Conservation (phyloP, 2,888 invertebrate species). For the Yponomeuta malinellus region DNA sequence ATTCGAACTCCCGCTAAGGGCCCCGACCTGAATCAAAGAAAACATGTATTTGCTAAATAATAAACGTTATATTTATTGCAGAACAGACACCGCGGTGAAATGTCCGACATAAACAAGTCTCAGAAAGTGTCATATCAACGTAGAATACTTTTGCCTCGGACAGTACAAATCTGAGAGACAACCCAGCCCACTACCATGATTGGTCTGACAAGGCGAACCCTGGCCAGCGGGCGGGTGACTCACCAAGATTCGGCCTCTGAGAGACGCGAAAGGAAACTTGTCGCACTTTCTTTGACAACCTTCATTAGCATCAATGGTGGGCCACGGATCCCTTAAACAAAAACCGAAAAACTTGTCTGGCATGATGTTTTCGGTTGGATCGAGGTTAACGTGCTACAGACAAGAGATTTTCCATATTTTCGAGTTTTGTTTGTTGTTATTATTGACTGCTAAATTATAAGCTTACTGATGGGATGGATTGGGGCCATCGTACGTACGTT, state of each 20-base stretch:
- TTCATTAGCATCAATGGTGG: constrained; percentile 16
- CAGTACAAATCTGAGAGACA: background rate
- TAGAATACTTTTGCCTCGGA: background rate
- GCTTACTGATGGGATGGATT: too few species aligned
- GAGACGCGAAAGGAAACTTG: constrained; percentile 32
- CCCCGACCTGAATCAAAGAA: too few species aligned
- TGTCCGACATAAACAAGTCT: too few species aligned
- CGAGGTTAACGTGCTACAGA: constrained; percentile 5
- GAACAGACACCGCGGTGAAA: too few species aligned
- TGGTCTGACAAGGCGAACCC: constrained; percentile 16
- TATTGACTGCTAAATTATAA: too few species aligned
- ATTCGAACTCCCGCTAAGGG: too few species aligned
- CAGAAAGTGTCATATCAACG: background rate
- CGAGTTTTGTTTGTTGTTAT: background rate
- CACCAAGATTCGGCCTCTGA: constrained; percentile 25
- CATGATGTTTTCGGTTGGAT: background rate
- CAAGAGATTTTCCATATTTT: background rate
- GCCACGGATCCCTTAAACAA: background rate
- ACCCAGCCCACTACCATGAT: background rate
- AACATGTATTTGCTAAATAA: too few species aligned
- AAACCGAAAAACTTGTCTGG: constrained; percentile 11
- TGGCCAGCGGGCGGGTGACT: constrained; percentile 14
- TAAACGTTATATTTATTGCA: too few species aligned
- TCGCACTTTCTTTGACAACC: constrained; percentile 29
- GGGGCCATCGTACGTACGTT: too few species aligned